Percentiles rank a stretch among this genome's conserved stretches.
phyloP scores from a whole-genome alignment of 2,797 vertebrate genomes.

The Hafferia zeledoni region DNA sequence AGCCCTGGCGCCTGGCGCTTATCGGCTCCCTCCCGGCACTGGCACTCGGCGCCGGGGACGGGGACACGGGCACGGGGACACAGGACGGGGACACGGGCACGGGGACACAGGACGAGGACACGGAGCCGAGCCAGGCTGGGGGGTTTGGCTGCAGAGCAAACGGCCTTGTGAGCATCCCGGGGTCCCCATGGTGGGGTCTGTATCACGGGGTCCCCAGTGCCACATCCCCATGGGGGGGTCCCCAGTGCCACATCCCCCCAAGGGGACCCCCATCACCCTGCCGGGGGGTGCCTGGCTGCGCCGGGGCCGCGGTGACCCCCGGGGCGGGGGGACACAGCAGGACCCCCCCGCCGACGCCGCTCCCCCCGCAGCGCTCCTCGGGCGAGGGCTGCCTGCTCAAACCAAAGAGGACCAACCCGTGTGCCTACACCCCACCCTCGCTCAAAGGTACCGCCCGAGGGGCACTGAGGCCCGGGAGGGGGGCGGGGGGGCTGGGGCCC shows the following conservation, averaged over 20 bases:
- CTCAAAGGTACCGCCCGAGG: slow-evolving; percentile 86
- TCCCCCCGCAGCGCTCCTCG: slow-evolving; percentile 83
- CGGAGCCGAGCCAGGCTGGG: background rate
- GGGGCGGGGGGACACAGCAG: background rate
- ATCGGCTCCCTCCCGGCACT: background rate
- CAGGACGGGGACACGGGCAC: background rate
- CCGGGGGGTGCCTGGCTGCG: background rate
- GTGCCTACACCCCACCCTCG: slow-evolving; percentile 92
- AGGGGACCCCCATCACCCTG: rapidly evolving
- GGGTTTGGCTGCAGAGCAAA: background rate
- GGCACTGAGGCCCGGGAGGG: background rate
- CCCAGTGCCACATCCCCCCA: no score
- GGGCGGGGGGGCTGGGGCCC: rapidly evolving
- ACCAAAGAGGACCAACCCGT: slow-evolving; percentile 90
- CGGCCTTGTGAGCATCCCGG: background rate
- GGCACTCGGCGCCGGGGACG: background rate
- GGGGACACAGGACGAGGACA: background rate
- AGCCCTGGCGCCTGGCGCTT: background rate
- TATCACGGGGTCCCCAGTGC: rapidly evolving
- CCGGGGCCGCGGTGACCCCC: rapidly evolving
- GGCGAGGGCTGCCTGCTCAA: slow-evolving; percentile 94
- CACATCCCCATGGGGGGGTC: background rate
- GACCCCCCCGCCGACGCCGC: rapidly evolving
- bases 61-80: background rate
- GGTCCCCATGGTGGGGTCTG: background rate